A percentile compares a stretch with the other conserved stretches of the same genome.
Conservation (phyloP, 2,888 invertebrate species). For the Acronicta aceris region DNA sequence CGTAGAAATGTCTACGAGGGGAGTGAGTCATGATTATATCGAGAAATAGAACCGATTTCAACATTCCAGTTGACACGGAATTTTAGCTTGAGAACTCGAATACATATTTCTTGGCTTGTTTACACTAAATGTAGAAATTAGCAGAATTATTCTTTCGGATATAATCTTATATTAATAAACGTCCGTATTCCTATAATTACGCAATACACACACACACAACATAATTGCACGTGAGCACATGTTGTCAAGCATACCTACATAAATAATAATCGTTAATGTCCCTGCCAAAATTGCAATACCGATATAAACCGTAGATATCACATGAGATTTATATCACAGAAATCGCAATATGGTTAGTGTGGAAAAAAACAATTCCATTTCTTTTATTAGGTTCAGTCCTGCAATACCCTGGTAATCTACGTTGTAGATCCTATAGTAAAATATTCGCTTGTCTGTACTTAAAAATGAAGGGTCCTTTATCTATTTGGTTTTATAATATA, state of each 20-base stretch:
- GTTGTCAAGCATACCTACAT: slow-evolving; percentile 17
- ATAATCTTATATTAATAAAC: no score
- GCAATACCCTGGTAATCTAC: no score
- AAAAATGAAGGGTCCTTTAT: no score
- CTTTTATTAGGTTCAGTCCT: no score
- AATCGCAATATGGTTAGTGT: slow-evolving; percentile 1
- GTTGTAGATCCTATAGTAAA: no score
- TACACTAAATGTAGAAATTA: no score
- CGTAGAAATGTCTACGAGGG: slow-evolving; percentile 13
- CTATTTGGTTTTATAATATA: no score
- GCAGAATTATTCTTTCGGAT: no score
- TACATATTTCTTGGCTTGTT: no score
- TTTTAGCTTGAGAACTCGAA: background rate
- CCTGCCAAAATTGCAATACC: slow-evolving; percentile 32
- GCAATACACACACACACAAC: background rate
- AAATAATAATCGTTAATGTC: slow-evolving; percentile 25
- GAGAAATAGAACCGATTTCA: slow-evolving; percentile 31
- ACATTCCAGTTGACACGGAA: slow-evolving; percentile 9
- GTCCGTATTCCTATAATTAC: background rate
- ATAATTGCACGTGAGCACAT: slow-evolving; percentile 13
- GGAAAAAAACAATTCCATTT: no score
- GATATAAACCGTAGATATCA: slow-evolving; percentile 21
- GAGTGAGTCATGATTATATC: slow-evolving; percentile 29
- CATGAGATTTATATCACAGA: slow-evolving; percentile 10
- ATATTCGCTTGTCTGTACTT: no score